Evolutionary conservation across 2,797 vertebrate species (phyloP), one percentile per base, ranked within the genome.

Genomic region (Alfaro cultratus): DNA sequence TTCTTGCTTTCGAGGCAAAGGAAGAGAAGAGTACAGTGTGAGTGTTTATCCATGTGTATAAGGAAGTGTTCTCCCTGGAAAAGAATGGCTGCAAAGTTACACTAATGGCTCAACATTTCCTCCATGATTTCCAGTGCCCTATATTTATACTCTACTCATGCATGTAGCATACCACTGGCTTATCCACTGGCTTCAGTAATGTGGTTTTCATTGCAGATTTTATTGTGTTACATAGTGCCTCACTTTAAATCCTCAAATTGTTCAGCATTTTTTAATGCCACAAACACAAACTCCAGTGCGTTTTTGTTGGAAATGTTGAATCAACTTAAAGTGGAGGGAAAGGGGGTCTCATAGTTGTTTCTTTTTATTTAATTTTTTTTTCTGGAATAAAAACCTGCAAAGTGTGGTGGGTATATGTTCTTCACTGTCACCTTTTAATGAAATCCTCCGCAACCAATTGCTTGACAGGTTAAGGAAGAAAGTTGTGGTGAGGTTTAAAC

Each of bases 71-170:
- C 82, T 89, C 83, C 83, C 89, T 82, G 81, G 92, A 89, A 91
- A 93, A 93, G 91, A 94, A 92, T 91, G 85, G 64, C 82, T 82
- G 78, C 78, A 83, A 87, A 85, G 80, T 85, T n/a, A 11, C 77
- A 86, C 87, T 93, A 86, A 87, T 79, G 62, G 88, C 81, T 86
- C 88, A 87, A 92, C 90, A 91, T 92, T 92, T 93, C 88, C 93
- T 92, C 76, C 68, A 36, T 83, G 72, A 92, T 84, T 91, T 87
- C 89, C 89, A 18, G 1, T 89, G 86, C 62, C 81, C 83, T 89
- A 85, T 89, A 93, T 92, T 90, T 91, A 91, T 83, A 83, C 79
- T 83, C 76, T 70, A 8, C 18, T 31, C 78, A 75, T 45, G 73
- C 73, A 84, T 67, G 74, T 62, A 80, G 57, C 79, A 90, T 86